A percentile compares a stretch with the other conserved stretches of the same genome.
Conservation (phyloP, 2,113 vertebrate genomes). For the Corydoras sp. region DNA sequence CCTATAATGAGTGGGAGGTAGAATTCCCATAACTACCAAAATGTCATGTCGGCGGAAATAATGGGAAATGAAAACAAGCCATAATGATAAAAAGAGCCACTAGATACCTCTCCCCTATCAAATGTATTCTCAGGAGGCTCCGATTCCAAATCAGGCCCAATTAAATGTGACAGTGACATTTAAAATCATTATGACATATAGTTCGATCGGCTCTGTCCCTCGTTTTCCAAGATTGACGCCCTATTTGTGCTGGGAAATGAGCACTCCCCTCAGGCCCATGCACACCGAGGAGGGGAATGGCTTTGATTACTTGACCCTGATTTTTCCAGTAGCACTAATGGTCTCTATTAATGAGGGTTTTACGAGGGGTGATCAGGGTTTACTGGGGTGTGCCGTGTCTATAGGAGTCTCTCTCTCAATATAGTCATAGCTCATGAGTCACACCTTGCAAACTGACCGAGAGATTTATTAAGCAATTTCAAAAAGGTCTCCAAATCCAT, state of each 20-base stretch:
- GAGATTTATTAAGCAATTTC: slow-evolving; percentile 58
- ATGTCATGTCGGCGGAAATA: slow-evolving; percentile 35
- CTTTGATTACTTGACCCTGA: slow-evolving; percentile 43
- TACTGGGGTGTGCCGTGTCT: slow-evolving; percentile 47
- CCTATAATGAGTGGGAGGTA: slow-evolving; percentile 35
- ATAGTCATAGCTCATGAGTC: slow-evolving; percentile 40
- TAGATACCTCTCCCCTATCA: slow-evolving; percentile 18
- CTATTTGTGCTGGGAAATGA: slow-evolving; percentile 11
- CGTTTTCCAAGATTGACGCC: slow-evolving; percentile 24
- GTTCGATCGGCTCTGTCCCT: slow-evolving; percentile 13
- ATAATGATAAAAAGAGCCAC: slow-evolving; percentile 34
- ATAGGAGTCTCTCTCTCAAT: slow-evolving; percentile 39
- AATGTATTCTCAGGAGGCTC: slow-evolving; percentile 21
- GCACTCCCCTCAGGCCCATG: slow-evolving; percentile 12
- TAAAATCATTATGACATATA: slow-evolving; percentile 13
- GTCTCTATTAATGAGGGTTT: slow-evolving; percentile 56
- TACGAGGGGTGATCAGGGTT: slow-evolving; percentile 57
- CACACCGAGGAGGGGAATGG: slow-evolving; percentile 24
- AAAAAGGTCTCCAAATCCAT: slow-evolving; percentile 50
- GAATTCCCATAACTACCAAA: slow-evolving; percentile 35
- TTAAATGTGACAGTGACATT: slow-evolving; percentile 36
- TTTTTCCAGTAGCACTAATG: slow-evolving; percentile 41
- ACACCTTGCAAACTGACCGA: slow-evolving; percentile 53
- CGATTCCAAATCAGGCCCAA: slow-evolving; percentile 24
- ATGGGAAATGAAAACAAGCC: slow-evolving; percentile 34